Base-by-base conservation (phyloP, 1,140 invertebrate genomes). In the Campoletis sonorensis region DNA sequence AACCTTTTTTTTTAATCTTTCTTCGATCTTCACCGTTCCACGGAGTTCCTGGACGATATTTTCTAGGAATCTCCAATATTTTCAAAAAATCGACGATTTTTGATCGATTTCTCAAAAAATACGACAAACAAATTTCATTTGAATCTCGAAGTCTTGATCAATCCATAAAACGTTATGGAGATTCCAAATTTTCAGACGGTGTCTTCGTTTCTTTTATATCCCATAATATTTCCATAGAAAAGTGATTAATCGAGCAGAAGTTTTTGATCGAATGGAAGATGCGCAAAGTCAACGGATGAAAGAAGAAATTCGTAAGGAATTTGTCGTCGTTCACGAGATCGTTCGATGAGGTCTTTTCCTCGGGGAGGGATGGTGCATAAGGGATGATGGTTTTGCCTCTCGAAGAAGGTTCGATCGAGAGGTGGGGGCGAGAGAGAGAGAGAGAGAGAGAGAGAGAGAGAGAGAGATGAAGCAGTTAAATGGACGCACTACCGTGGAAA, bases 401-500 rank as follows among this genome's bases (percentile, higher is more conserved):
- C 13, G 27, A 30, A 16, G 26, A 54, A 54, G 26, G 76, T 33
- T 67, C 76, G 54, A 78, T 67, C 37, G 4, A 68, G 80, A 68
- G 33, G 64, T 13, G 40, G 40, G 40, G 8, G 13, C 13, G 76
- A 64, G 78, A 84, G 83, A 84, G 85, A 82, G 80, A 85, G 84
- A 13, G 4, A 68, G 80, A 68, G 33, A n/a, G 64, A 1, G 40
- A 11, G 40, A 13, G 13, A 10, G 76, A 64, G 78, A 84, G 83
- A 84, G 85, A 82, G 80, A 85, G 84, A 13, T n/a, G n/a, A n/a
- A n/a, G n/a, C n/a, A 45, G 86, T 88, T 85, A 88, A 89, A 72
- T 87, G 84, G 82, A 87, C 85, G 84, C 87, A 88, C 71, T 83
- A 81, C 83, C 81, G 82, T 87, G 88, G 87, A 89, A 90, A 90